Conservation (phyloP, 2,888 invertebrate genomes). For the Sympetrum striolatum region DNA sequence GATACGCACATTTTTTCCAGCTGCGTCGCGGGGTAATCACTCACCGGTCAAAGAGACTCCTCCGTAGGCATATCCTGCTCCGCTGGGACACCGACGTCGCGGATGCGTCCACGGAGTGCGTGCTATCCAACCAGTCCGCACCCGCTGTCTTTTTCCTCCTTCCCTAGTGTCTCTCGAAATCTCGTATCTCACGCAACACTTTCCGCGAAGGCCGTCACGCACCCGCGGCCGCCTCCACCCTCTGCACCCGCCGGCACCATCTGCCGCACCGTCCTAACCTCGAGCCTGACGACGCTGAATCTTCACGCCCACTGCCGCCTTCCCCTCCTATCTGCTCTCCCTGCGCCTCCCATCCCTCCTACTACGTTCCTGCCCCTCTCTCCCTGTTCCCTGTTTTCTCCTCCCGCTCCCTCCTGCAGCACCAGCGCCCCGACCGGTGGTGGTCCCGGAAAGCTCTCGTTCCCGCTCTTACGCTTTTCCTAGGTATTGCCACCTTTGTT, state of each 20-base stretch:
- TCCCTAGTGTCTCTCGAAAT: background rate
- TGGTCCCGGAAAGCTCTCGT: background rate
- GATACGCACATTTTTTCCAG: background rate
- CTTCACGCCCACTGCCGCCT: background rate
- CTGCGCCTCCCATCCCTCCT: background rate
- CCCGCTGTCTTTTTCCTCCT: background rate
- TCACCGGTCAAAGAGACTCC: constrained; percentile 27
- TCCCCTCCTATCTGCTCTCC: background rate
- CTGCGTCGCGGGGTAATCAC: background rate
- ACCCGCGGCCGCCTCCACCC: background rate
- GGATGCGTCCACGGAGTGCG: background rate
- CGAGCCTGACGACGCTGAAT: background rate
- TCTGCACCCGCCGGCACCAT: background rate
- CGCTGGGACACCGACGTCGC: background rate
- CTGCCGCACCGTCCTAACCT: constrained; percentile 17
- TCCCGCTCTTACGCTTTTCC: background rate
- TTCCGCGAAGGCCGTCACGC: background rate
- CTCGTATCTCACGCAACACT: background rate
- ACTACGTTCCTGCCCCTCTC: background rate
- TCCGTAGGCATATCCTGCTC: background rate
- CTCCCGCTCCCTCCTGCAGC: background rate
- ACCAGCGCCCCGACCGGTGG: constrained; percentile 6
- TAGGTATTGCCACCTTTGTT: constrained; percentile 16
- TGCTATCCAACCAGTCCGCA: background rate
- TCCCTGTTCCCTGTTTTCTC: background rate